A percentile compares a stretch with the other conserved stretches of the same genome.
These are phyloP conservation scores for Gerris buenoi DNA, from an alignment of 1,140 invertebrate species.

Conservation along the genomic window DNA sequence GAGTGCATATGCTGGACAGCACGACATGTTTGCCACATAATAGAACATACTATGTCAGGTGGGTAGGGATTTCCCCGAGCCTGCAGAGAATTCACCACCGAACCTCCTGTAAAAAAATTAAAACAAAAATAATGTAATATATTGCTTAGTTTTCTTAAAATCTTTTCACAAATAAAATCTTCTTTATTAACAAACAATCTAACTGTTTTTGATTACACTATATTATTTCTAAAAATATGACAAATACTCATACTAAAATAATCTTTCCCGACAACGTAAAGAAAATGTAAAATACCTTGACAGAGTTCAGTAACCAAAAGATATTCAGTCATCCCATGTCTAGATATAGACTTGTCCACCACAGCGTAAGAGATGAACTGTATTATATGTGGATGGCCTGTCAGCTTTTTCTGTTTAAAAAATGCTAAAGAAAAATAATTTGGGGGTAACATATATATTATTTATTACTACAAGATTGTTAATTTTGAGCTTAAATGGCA, in stretches of 20 bases:
- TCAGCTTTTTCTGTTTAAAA: slow-evolving; percentile 45
- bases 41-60: slow-evolving; percentile 59
- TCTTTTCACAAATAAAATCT: no score
- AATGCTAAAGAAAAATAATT: no score
- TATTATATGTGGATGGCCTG: slow-evolving; percentile 65
- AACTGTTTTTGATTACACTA: no score
- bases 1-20: slow-evolving; percentile 87
- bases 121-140: no score
- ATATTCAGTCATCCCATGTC: slow-evolving; percentile 52
- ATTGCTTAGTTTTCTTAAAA: no score
- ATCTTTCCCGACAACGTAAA: no score
- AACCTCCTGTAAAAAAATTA: slow-evolving; percentile 44
- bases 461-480: no score
- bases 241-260: no score
- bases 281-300: slow-evolving; percentile 32
- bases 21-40: slow-evolving; percentile 81
- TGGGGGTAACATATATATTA: no score
- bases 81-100: slow-evolving; percentile 64
- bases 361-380: slow-evolving; percentile 59
- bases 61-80: slow-evolving; percentile 44
- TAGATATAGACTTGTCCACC: slow-evolving; percentile 48
- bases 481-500: no score
- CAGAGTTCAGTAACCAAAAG: slow-evolving; percentile 56
- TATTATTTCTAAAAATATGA: no score
- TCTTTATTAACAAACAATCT: no score